Evolutionary conservation across 2,797 vertebrate species (phyloP), one percentile per base, ranked within the genome.

Genomic region (Myotis daubentonii): DNA sequence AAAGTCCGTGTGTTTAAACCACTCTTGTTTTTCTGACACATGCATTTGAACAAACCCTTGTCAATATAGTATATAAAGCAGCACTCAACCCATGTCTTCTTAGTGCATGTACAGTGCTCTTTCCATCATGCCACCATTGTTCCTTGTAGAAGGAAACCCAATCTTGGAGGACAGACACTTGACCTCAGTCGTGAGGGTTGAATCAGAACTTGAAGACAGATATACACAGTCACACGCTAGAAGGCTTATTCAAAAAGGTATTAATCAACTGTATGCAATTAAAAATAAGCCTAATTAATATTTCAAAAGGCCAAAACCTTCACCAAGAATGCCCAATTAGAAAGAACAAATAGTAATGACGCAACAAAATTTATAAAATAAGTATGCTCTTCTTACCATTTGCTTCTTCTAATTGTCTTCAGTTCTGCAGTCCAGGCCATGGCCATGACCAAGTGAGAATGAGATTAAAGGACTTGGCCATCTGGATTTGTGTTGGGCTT

Each of bases 271-370:
- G 44, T 66, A 80, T 57, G 38, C 23, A 74, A 66, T 66, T 47
- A 72, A n/a, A 86, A 79, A 78, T 85, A 65, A 75, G 44, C 10
- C 28, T 66, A 87, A 49, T 49, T 81, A 47, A 57, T 38, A 66
- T 81, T 74, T 17, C 25, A 30, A 62, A 70, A 85, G 49, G n/a
- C 23, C 41, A 81, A 91, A 81, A 11, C 8, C 86, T 86, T 66
- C 36, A 79, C 36, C 28, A 85, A 75, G 17, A 74, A 86, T 47
- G 53, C 5, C 4, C n/a, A 55, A 11, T 5, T 71, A 13, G 20
- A 53, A 86, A 80, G 76, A 30, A 80, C 9, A 53, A 44, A 71
- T 15, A 74, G 36, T 62, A 86, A 80, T 38, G 85, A 79, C 0
- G 72, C 20, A 60, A 62, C 4, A 57, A 91, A 75, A 33, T 25